Conservation (phyloP, 2,113 vertebrate genomes). For the Nerophis ophidion region DNA sequence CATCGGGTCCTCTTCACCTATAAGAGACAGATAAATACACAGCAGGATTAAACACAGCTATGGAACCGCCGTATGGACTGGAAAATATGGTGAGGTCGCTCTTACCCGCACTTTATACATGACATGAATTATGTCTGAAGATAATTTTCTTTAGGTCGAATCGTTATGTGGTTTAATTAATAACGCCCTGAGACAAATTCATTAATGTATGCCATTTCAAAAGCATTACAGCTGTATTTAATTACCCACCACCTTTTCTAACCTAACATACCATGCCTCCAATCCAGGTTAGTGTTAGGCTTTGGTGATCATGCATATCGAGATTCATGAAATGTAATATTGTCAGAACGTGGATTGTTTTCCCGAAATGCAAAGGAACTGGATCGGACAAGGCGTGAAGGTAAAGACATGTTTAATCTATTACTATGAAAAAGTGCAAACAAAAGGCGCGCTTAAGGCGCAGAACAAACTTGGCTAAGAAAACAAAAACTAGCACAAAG, state of each 20-base stretch:
- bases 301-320: not conserved
- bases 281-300: not conserved
- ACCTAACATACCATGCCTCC: no score
- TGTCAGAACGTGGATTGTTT: no score
- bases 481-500: no score
- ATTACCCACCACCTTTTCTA: no score
- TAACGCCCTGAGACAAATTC: slow-evolving; percentile 19
- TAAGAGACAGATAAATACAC: slow-evolving; percentile 44
- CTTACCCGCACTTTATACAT: slow-evolving; percentile 22
- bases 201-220: slow-evolving; percentile 1
- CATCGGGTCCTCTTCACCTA: slow-evolving; percentile 77
- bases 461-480: no score
- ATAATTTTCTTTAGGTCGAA: slow-evolving; percentile 24
- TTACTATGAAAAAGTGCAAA: no score
- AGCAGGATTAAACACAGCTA: slow-evolving; percentile 26
- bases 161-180: not conserved
- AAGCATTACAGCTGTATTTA: not conserved
- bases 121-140: slow-evolving; percentile 16
- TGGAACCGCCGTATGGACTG: slow-evolving; percentile 1
- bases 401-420: no score
- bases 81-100: slow-evolving; percentile 13
- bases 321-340: no score
- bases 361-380: no score
- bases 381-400: no score
- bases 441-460: no score